phyloP scores from a whole-genome alignment of 2,113 vertebrate genomes.

The Gallinago undulata region DNA sequence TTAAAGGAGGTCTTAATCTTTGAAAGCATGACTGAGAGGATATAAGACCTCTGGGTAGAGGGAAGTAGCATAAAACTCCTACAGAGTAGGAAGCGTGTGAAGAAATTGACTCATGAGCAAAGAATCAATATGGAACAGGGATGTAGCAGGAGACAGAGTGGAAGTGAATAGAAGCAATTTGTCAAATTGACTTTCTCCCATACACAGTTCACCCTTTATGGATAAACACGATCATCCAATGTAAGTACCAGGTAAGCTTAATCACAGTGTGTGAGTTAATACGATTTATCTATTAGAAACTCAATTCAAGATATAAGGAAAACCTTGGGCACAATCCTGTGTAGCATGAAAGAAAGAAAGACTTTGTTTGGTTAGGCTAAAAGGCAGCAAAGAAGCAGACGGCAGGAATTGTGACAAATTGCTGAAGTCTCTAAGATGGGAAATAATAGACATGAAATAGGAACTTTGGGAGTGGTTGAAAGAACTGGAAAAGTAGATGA shows the following conservation, averaged over 20 bases:
- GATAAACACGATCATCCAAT: background rate
- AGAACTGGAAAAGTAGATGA: background rate
- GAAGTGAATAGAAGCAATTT: slow-evolving; percentile 10
- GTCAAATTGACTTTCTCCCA: slow-evolving; percentile 22
- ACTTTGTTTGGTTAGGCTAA: background rate
- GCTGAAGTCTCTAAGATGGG: background rate
- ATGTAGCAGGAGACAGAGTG: background rate
- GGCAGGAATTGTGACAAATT: background rate
- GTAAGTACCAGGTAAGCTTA: background rate
- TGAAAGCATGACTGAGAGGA: background rate
- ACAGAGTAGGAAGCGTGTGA: background rate
- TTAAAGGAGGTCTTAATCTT: background rate
- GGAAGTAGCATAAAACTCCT: background rate
- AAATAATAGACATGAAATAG: background rate
- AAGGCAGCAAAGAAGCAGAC: background rate
- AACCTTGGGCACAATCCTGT: background rate
- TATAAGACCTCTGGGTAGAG: background rate
- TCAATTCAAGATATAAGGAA: background rate
- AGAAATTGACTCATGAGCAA: background rate
- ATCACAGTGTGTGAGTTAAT: background rate
- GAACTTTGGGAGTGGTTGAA: background rate
- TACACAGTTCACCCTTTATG: background rate
- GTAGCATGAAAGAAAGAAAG: background rate
- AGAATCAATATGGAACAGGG: background rate
- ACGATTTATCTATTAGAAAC: background rate